phyloP scores from a whole-genome alignment of 2,113 vertebrate genomes.

The Aegithalos caudatus region DNA sequence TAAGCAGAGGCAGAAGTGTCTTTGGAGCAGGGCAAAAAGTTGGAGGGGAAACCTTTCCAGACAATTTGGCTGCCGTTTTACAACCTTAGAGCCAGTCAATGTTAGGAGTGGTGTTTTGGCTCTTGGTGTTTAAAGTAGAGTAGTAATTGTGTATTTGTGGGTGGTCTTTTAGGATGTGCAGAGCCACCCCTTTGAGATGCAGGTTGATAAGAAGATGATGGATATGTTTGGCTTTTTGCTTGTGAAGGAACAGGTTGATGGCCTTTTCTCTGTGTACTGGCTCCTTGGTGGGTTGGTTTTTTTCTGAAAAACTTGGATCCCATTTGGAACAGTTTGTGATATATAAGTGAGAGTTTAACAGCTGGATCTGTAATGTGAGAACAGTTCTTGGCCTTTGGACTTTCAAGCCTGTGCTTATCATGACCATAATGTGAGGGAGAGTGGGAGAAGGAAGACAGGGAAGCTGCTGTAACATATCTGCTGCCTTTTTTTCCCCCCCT shows the following conservation, averaged over 20 bases:
- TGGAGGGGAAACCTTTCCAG: neutral
- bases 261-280: neutral
- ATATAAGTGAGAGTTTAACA: conserved; percentile 17
- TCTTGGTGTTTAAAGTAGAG: neutral
- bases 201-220: neutral
- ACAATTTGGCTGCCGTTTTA: neutral
- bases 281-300: neutral
- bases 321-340: neutral
- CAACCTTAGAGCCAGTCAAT: neutral
- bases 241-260: neutral
- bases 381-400: neutral
- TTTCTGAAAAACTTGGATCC: neutral
- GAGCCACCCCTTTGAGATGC: neutral
- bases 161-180: neutral
- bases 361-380: conserved; percentile 30
- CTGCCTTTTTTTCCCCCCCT: neutral
- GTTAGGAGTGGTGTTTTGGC: neutral
- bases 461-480: neutral
- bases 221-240: neutral
- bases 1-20: neutral
- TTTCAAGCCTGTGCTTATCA: neutral
- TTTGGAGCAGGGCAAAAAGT: fast-evolving
- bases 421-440: neutral
- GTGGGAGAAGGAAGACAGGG: neutral
- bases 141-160: neutral